phyloP scores from a whole-genome alignment of 2,113 vertebrate genomes.

The Pterocles burchelli region DNA sequence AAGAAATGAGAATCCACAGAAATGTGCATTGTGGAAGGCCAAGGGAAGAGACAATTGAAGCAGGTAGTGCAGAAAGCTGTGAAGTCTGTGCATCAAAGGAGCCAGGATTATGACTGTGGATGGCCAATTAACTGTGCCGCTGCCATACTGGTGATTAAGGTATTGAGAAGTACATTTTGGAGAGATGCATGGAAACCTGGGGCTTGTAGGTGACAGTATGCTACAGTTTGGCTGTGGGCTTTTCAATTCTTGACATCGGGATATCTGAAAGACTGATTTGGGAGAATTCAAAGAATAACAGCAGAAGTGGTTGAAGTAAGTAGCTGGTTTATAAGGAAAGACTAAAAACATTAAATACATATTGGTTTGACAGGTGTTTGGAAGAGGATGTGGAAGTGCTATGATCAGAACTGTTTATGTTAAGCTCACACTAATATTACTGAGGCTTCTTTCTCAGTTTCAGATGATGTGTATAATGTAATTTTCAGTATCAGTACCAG shows the following conservation, averaged over 20 bases:
- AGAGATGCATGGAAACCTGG: neutral
- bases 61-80: neutral
- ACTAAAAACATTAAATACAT: neutral
- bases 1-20: neutral
- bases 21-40: neutral
- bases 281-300: neutral
- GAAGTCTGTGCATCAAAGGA: neutral
- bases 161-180: neutral
- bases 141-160: fast-evolving
- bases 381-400: constrained; percentile 14
- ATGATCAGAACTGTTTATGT: neutral
- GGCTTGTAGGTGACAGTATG: neutral
- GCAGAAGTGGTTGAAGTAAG: neutral
- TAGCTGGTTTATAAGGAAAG: neutral
- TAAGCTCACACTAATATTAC: neutral
- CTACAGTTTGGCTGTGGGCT: neutral
- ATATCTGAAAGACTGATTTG: neutral
- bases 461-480: neutral
- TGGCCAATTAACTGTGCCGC: neutral
- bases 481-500: constrained; percentile 36
- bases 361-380: constrained; percentile 41
- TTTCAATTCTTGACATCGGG: neutral
- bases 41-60: neutral
- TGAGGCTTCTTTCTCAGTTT: constrained; percentile 60
- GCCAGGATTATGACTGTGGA: neutral